phyloP scores from a whole-genome alignment of 2,888 invertebrate species.

The Lasioglossum villosulum region DNA sequence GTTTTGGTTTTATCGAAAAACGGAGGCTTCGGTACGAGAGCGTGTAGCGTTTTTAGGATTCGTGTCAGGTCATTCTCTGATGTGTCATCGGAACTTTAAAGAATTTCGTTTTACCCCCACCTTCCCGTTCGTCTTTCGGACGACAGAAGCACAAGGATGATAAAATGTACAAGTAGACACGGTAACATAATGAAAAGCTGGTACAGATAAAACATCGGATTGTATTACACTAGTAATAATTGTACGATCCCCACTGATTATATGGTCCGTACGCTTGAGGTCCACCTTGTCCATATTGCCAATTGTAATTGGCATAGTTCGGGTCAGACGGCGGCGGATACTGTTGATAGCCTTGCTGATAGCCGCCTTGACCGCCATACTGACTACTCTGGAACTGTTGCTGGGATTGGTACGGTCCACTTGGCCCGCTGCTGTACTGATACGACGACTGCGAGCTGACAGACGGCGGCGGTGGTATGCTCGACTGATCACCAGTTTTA shows the following conservation, averaged over 20 bases:
- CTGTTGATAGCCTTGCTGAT: conserved; percentile 85
- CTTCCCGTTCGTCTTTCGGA: conserved; percentile 38
- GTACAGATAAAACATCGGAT: conserved; percentile 35
- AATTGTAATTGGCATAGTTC: conserved; percentile 83
- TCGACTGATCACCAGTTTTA: conserved; percentile 79
- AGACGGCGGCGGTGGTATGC: conserved; percentile 79
- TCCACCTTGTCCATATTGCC: conserved; percentile 83
- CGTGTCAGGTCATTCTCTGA: conserved; percentile 62
- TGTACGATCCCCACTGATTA: conserved; percentile 84
- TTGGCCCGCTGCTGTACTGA: conserved; percentile 84
- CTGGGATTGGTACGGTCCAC: conserved; percentile 82
- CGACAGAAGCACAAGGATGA: conserved; percentile 55
- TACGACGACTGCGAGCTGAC: conserved; percentile 82
- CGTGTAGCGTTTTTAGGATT: conserved; percentile 29
- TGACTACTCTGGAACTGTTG: conserved; percentile 85
- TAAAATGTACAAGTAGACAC: conserved; percentile 67
- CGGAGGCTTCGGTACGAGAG: conserved; percentile 37
- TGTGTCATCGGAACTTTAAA: conserved; percentile 59
- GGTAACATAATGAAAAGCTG: conserved; percentile 57
- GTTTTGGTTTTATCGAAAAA: conserved; percentile 19
- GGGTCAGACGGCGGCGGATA: conserved; percentile 83
- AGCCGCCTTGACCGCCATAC: conserved; percentile 85
- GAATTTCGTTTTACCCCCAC: conserved; percentile 40
- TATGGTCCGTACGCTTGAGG: conserved; percentile 84
- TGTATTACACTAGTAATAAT: conserved; percentile 79